A percentile compares a stretch with the other conserved stretches of the same genome.
Evolutionary conservation across 1,140 invertebrate species (phyloP).

Genomic region (Caerostris darwini): DNA sequence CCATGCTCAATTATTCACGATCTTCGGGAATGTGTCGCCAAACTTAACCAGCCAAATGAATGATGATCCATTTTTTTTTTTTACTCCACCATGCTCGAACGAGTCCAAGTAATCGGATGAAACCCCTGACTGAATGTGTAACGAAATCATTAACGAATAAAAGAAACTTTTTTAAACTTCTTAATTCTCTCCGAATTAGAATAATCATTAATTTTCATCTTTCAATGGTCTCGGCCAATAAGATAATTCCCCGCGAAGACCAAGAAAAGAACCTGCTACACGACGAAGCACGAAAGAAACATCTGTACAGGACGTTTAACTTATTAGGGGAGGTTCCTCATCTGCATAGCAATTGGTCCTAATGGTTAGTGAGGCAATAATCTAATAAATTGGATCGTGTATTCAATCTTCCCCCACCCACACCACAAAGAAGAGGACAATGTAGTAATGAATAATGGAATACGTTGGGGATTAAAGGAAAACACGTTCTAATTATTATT

Average conservation of each 20-base stretch:
- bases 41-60: too few species aligned
- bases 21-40: too few species aligned
- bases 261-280: background rate
- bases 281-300: background rate
- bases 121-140: background rate
- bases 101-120: background rate
- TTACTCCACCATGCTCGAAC: too few species aligned
- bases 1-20: too few species aligned
- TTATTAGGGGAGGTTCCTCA: background rate
- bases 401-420: background rate
- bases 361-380: slow-evolving; percentile 1
- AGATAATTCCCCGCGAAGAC: background rate
- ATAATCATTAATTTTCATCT: background rate
- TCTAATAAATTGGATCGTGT: slow-evolving; percentile 19
- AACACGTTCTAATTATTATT: slow-evolving; percentile 6
- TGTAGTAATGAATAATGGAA: background rate
- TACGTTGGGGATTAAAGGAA: background rate
- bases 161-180: background rate
- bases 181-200: background rate
- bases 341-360: slow-evolving; percentile 4
- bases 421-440: background rate
- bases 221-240: background rate
- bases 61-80: too few species aligned
- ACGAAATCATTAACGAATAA: background rate
- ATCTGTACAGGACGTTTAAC: background rate